These are phyloP conservation scores for Drosophila borborema DNA, from an alignment of 2,888 invertebrate genomes.

Conservation along the genomic window DNA sequence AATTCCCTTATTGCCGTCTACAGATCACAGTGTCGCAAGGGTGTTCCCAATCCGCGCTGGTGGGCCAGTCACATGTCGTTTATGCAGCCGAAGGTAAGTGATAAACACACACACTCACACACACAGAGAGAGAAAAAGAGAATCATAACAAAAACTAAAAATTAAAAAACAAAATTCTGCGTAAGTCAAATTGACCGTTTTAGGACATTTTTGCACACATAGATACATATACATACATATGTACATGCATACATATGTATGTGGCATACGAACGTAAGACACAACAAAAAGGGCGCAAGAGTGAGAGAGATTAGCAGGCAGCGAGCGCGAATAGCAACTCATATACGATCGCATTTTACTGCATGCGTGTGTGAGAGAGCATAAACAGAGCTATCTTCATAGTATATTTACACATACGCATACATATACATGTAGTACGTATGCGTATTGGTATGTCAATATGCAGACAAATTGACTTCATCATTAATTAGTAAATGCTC, in stretches of 20 bases:
- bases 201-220: neutral
- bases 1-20: conserved; percentile 25
- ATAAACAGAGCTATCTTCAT: neutral
- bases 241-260: neutral
- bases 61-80: conserved; percentile 30
- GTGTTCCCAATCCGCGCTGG: conserved; percentile 24
- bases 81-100: conserved; percentile 15
- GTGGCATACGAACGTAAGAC: neutral
- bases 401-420: neutral
- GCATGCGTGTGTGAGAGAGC: neutral
- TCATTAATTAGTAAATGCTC: conserved; percentile 2
- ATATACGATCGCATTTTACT: neutral
- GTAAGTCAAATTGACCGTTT: neutral
- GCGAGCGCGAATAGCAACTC: neutral
- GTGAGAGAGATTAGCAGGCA: neutral
- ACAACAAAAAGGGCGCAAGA: neutral
- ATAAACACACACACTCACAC: neutral
- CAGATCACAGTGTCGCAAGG: conserved; percentile 20
- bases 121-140: neutral
- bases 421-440: neutral
- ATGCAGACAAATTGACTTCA: neutral
- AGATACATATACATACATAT: neutral
- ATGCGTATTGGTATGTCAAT: neutral
- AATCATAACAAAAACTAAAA: neutral
- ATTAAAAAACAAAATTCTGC: too few relatives aligned